Evolutionary conservation across 2,113 vertebrate species (phyloP).

Genomic region (Tupaia chinensis): DNA sequence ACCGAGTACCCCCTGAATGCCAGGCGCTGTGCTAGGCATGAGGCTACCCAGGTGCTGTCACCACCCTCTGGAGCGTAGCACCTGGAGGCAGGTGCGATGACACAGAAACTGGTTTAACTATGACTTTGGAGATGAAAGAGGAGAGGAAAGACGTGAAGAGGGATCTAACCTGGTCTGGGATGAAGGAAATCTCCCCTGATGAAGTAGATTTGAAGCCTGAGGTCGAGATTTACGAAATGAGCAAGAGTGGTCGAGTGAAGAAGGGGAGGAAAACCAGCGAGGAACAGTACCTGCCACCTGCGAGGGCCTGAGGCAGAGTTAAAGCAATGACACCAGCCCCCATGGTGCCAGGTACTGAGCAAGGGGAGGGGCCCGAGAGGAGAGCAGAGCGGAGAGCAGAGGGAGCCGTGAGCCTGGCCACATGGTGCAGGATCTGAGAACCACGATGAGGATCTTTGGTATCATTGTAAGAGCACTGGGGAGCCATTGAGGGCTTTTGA

Average conservation of each 20-base stretch:
- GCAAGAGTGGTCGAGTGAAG: not conserved
- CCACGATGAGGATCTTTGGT: not conserved
- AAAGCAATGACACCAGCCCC: not conserved
- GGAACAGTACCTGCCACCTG: not conserved
- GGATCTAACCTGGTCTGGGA: not conserved
- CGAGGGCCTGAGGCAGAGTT: not conserved
- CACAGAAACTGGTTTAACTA: not conserved
- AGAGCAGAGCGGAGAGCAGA: not conserved
- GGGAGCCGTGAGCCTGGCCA: not conserved
- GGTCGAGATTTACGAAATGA: not conserved
- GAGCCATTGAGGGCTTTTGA: not conserved
- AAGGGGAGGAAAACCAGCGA: rapidly evolving
- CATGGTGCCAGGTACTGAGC: not conserved
- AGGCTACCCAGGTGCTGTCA: not conserved
- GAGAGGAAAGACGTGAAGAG: not conserved
- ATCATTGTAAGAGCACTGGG: not conserved
- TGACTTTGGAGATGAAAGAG: not conserved
- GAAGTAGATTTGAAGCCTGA: not conserved
- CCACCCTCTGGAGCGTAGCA: not conserved
- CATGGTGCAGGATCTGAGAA: rapidly evolving
- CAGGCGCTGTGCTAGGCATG: not conserved
- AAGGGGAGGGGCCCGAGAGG: not conserved
- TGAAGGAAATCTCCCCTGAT: not conserved
- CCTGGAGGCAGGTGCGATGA: not conserved
- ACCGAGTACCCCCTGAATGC: not conserved